phyloP scores from a whole-genome alignment of 1,140 invertebrate species.

The Pararge aegeria region DNA sequence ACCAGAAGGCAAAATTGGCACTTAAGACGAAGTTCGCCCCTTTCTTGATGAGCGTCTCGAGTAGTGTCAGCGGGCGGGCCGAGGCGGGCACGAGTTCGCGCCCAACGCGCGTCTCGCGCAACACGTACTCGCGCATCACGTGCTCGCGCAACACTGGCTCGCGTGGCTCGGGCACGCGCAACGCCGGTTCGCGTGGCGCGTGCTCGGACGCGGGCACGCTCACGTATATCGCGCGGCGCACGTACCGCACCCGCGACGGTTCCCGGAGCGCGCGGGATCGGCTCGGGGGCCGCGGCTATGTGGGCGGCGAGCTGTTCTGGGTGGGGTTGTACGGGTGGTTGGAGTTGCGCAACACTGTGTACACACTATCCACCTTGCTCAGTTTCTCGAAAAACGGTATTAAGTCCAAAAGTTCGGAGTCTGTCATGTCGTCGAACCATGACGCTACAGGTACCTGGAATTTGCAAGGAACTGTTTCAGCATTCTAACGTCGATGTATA shows the following conservation, averaged over 20 bases:
- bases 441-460: constrained; percentile 95
- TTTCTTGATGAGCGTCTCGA: constrained; percentile 53
- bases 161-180: not conserved
- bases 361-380: constrained; percentile 96
- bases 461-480: not conserved
- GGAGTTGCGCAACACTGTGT: constrained; percentile 93
- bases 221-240: constrained; percentile 7
- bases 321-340: constrained; percentile 89
- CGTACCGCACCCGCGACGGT: constrained; percentile 1
- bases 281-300: constrained; percentile 50
- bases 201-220: constrained; percentile 4
- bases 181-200: constrained; percentile 7
- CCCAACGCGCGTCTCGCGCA: not conserved
- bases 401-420: constrained; percentile 95
- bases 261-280: constrained; percentile 1
- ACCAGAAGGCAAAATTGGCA: constrained; percentile 81
- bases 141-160: constrained; percentile 2
- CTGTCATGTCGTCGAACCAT: constrained; percentile 98
- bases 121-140: not conserved
- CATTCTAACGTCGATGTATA: not conserved
- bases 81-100: constrained; percentile 9
- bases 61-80: constrained; percentile 29
- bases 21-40: constrained; percentile 73
- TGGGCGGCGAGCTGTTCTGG: constrained; percentile 65
- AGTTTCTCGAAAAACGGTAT: constrained; percentile 98